Percentiles rank a stretch among this genome's conserved stretches.
These are phyloP conservation scores for Agonum fuliginosum DNA, from an alignment of 2,888 invertebrate species.

Conservation along the genomic window DNA sequence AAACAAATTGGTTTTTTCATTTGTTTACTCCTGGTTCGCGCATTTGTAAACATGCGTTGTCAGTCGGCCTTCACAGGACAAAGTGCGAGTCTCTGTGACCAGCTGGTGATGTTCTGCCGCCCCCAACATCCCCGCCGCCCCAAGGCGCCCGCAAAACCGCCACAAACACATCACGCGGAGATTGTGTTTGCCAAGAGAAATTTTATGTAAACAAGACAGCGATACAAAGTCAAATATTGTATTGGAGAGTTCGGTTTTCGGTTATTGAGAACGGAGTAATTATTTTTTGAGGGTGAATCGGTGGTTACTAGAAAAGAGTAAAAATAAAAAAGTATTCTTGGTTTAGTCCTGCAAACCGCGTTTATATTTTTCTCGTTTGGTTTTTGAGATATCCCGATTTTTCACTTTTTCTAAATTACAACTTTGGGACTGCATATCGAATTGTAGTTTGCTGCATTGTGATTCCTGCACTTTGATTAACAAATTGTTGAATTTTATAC, in stretches of 20 bases:
- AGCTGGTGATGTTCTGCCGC: neutral
- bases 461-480: too few relatives aligned
- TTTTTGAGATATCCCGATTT: too few relatives aligned
- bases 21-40: neutral
- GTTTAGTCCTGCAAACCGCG: too few relatives aligned
- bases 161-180: neutral
- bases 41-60: conserved; percentile 38
- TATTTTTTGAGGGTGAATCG: neutral
- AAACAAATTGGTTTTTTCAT: conserved; percentile 56
- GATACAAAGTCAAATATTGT: conserved; percentile 26
- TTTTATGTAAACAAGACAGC: conserved; percentile 17
- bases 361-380: too few relatives aligned
- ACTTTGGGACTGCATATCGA: too few relatives aligned
- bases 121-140: neutral
- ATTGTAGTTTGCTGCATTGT: too few relatives aligned
- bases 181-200: conserved; percentile 11
- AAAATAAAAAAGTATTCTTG: neutral
- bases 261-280: too few relatives aligned
- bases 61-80: neutral
- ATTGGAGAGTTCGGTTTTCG: neutral
- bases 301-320: neutral
- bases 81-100: neutral
- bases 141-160: conserved; percentile 5
- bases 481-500: too few relatives aligned
- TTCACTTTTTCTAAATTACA: too few relatives aligned